Conservation (phyloP, 2,888 invertebrate genomes). For the Endotricha flammealis region DNA sequence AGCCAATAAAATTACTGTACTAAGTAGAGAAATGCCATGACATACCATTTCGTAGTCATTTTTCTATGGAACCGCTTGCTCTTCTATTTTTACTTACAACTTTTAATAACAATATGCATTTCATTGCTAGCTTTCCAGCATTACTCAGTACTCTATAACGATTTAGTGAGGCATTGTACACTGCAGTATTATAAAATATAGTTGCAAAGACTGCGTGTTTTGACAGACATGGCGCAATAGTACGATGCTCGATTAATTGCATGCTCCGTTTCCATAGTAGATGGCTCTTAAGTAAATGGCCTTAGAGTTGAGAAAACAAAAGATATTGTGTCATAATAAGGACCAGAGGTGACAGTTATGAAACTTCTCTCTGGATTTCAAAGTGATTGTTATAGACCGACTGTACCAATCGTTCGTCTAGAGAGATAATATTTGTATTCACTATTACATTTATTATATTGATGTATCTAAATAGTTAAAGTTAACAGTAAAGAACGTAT, state of each 20-base stretch:
- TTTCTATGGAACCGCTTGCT: conserved; percentile 37
- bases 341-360: conserved; percentile 30
- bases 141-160: background rate
- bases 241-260: conserved; percentile 58
- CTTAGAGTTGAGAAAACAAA: conserved; percentile 34
- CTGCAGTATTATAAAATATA: conserved; percentile 19
- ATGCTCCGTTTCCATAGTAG: conserved; percentile 47
- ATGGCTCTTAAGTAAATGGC: conserved; percentile 36
- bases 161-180: conserved; percentile 26
- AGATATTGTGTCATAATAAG: conserved; percentile 28
- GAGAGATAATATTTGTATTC: no score
- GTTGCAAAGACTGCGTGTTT: conserved; percentile 27
- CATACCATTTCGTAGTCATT: conserved; percentile 49
- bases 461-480: no score
- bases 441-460: no score
- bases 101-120: conserved; percentile 11
- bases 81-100: conserved; percentile 17
- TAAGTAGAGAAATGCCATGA: conserved; percentile 49
- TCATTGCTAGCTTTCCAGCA: conserved; percentile 26
- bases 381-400: conserved; percentile 8
- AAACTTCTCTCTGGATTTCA: conserved; percentile 23
- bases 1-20: conserved; percentile 42
- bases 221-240: conserved; percentile 46
- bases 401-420: no score
- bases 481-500: no score